phyloP scores from a whole-genome alignment of 2,888 invertebrate species.

The Aphrophora alni region DNA sequence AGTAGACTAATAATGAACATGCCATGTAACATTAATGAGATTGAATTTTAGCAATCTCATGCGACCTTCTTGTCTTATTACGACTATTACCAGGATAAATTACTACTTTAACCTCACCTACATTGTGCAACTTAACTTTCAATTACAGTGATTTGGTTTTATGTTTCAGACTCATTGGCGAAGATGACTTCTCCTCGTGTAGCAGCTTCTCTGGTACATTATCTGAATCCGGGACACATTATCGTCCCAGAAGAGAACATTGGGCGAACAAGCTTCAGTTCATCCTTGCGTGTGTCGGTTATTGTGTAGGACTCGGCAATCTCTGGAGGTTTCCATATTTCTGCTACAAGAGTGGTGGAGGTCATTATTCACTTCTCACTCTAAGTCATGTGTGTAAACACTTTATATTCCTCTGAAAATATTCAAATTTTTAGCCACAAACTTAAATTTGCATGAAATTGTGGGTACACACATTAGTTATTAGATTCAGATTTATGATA shows the following conservation, averaged over 20 bases:
- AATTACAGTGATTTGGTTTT: too few relatives aligned
- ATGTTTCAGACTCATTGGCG: conserved; percentile 36
- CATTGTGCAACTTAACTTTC: too few relatives aligned
- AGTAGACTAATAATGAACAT: too few relatives aligned
- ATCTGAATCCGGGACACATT: conserved; percentile 46
- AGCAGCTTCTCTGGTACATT: conserved; percentile 65
- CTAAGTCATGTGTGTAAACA: conserved; percentile 37
- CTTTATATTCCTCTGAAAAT: conserved; percentile 7
- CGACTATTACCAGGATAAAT: too few relatives aligned
- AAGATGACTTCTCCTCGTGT: conserved; percentile 73
- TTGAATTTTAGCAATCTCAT: too few relatives aligned
- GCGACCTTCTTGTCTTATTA: too few relatives aligned
- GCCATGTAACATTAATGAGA: too few relatives aligned
- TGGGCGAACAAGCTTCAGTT: conserved; percentile 92
- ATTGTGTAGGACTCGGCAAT: conserved; percentile 88
- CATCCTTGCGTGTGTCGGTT: conserved; percentile 86
- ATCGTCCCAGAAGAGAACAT: conserved; percentile 67
- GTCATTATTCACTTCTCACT: conserved; percentile 60
- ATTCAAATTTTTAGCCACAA: background rate
- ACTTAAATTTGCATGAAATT: background rate
- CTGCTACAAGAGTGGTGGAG: conserved; percentile 89
- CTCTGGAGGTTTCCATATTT: conserved; percentile 94
- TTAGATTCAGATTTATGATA: background rate
- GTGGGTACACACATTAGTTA: background rate
- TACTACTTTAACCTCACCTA: too few relatives aligned